A percentile compares a stretch with the other conserved stretches of the same genome.
Evolutionary conservation across 2,797 vertebrate species (phyloP).

Genomic region (Lutjanus argentimaculatus): DNA sequence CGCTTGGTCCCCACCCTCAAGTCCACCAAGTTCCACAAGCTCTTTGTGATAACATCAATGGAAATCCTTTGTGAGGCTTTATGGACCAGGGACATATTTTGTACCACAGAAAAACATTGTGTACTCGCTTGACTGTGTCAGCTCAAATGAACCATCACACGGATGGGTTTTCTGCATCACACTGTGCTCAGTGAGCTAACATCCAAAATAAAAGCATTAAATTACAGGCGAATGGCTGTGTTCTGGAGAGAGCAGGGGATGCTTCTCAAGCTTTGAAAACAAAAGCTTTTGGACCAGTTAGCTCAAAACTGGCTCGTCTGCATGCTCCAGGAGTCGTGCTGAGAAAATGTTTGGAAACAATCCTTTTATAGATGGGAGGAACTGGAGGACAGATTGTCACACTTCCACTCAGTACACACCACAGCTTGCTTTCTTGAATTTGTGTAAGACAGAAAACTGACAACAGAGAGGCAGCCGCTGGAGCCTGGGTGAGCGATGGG

Average conservation of each 20-base stretch:
- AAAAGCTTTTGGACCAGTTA: slow-evolving; percentile 20
- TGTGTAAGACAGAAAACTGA: slow-evolving; percentile 7
- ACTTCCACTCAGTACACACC: slow-evolving; percentile 14
- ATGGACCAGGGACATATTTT: background rate
- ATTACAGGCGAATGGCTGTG: slow-evolving; percentile 35
- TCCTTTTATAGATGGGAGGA: slow-evolving; percentile 11
- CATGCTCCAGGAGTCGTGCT: slow-evolving; percentile 14
- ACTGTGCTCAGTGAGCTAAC: slow-evolving; percentile 47
- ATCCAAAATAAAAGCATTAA: slow-evolving; percentile 47
- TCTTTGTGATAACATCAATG: background rate
- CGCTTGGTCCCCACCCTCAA: no score
- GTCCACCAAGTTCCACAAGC: background rate
- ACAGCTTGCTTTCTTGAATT: slow-evolving; percentile 12
- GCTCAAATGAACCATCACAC: slow-evolving; percentile 49
- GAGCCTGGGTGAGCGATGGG: slow-evolving; percentile 11
- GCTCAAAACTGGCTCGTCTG: slow-evolving; percentile 6
- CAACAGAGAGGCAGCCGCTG: slow-evolving; percentile 23
- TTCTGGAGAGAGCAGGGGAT: slow-evolving; percentile 14
- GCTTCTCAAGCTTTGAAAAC: slow-evolving; percentile 17
- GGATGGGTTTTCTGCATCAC: slow-evolving; percentile 35
- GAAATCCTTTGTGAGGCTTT: background rate
- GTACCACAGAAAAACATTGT: slow-evolving; percentile 27
- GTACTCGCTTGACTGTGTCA: slow-evolving; percentile 46
- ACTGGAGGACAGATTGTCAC: slow-evolving; percentile 30
- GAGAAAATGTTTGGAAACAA: slow-evolving; percentile 41